Percentiles rank a stretch among this genome's conserved stretches.
These are phyloP conservation scores for Fistularia tabacaria DNA, from an alignment of 2,797 vertebrate genomes.

Conservation along the genomic window DNA sequence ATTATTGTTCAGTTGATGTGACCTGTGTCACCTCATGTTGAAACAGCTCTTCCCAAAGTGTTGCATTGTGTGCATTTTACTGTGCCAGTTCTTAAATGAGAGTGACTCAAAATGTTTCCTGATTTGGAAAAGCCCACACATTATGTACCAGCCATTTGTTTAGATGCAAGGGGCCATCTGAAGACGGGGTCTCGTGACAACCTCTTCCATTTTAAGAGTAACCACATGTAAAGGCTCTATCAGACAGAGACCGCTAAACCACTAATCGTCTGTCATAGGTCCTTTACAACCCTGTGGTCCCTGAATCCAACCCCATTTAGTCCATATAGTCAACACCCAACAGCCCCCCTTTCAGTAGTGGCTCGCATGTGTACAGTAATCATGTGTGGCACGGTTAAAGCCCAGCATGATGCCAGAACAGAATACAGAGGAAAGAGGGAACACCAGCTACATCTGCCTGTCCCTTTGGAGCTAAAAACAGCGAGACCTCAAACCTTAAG, in stretches of 20 bases:
- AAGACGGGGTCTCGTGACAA: slow-evolving; percentile 15
- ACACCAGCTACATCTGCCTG: slow-evolving; percentile 47
- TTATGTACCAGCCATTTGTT: background rate
- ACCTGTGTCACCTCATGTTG: no score
- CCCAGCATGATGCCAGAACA: slow-evolving; percentile 40
- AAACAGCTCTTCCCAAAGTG: no score
- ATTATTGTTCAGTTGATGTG: no score
- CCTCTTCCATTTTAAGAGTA: slow-evolving; percentile 44
- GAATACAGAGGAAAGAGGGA: slow-evolving; percentile 30
- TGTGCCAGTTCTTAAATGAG: no score
- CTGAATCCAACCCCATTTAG: slow-evolving; percentile 25
- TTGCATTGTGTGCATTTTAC: no score
- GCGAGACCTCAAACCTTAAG: slow-evolving; percentile 53
- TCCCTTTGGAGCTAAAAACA: slow-evolving; percentile 55
- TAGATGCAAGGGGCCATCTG: slow-evolving; percentile 3
- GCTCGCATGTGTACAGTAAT: slow-evolving; percentile 50
- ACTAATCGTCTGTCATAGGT: slow-evolving; percentile 51
- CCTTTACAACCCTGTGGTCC: slow-evolving; percentile 49
- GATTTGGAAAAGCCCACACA: slow-evolving; percentile 17
- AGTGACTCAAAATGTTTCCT: background rate
- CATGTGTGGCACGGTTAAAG: slow-evolving; percentile 42
- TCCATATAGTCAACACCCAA: slow-evolving; percentile 52
- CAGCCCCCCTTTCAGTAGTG: slow-evolving; percentile 47
- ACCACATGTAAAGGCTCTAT: slow-evolving; percentile 60
- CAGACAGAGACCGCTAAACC: slow-evolving; percentile 48